A percentile compares a stretch with the other conserved stretches of the same genome.
phyloP scores from a whole-genome alignment of 2,113 vertebrate species.

The Formicarius rufipectus region DNA sequence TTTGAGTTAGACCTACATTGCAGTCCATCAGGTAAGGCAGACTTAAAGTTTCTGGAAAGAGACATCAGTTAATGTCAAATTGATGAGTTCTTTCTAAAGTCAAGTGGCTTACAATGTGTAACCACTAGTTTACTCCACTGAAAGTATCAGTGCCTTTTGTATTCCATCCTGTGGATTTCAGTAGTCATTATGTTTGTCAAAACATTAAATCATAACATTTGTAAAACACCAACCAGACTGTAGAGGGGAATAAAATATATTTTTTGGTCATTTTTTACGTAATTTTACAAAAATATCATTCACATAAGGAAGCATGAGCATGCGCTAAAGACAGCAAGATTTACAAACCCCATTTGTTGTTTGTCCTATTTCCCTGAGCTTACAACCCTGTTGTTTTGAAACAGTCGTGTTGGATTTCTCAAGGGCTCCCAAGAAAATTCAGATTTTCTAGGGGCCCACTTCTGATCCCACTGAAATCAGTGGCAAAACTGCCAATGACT shows the following conservation, averaged over 20 bases:
- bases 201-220: slow-evolving; percentile 15
- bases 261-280: background rate
- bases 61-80: background rate
- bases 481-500: background rate
- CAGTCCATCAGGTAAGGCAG: slow-evolving; percentile 53
- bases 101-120: slow-evolving; percentile 31
- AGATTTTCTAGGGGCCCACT: background rate
- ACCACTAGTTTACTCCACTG: slow-evolving; percentile 10
- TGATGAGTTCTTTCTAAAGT: slow-evolving; percentile 39
- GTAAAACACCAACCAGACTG: background rate
- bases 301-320: slow-evolving; percentile 51
- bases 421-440: background rate
- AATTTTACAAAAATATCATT: background rate
- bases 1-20: slow-evolving; percentile 36
- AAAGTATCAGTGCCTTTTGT: slow-evolving; percentile 17
- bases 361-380: background rate
- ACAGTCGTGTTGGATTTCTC: background rate
- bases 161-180: slow-evolving; percentile 21
- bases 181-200: background rate
- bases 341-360: background rate
- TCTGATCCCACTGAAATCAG: background rate
- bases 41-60: background rate
- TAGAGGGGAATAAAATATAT: background rate
- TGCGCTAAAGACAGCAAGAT: background rate
- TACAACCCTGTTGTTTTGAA: background rate